Conservation (phyloP, 2,113 vertebrate species). For the Pongo abelii region DNA sequence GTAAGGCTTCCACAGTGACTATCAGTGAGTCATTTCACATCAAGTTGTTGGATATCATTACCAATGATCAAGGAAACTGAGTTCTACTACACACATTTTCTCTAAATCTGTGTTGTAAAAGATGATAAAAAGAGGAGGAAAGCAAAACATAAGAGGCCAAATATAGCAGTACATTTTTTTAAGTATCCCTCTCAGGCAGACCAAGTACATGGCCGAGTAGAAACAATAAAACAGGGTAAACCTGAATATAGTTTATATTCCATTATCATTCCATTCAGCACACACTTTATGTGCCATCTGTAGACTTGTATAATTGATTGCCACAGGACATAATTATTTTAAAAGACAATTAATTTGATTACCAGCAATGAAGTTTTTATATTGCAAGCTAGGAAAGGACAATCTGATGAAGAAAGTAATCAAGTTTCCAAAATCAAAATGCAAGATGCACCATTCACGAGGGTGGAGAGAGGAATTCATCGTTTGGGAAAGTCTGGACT, state of each 20-base stretch:
- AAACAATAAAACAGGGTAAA: neutral
- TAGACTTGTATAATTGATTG: constrained; percentile 47
- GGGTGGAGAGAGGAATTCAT: neutral
- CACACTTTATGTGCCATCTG: constrained; percentile 45
- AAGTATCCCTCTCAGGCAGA: neutral
- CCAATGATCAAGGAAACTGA: neutral
- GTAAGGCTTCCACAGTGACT: neutral
- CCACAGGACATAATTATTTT: constrained; percentile 65
- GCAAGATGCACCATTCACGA: neutral
- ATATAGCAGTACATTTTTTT: neutral
- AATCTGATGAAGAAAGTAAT: constrained; percentile 66
- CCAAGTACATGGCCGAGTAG: neutral
- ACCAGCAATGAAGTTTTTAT: constrained; percentile 69
- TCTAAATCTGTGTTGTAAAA: neutral
- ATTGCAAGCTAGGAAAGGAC: constrained; percentile 53
- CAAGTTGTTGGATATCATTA: neutral
- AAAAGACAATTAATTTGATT: constrained; percentile 73
- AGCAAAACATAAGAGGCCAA: neutral
- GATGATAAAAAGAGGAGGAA: neutral
- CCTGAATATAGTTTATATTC: neutral
- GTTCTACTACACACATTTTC: neutral
- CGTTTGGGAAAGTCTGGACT: neutral
- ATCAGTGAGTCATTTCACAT: neutral
- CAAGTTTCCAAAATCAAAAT: constrained; percentile 64
- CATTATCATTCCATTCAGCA: neutral